These are phyloP conservation scores for Gadus chalcogrammus DNA, from an alignment of 2,113 vertebrate species.

Conservation along the genomic window DNA sequence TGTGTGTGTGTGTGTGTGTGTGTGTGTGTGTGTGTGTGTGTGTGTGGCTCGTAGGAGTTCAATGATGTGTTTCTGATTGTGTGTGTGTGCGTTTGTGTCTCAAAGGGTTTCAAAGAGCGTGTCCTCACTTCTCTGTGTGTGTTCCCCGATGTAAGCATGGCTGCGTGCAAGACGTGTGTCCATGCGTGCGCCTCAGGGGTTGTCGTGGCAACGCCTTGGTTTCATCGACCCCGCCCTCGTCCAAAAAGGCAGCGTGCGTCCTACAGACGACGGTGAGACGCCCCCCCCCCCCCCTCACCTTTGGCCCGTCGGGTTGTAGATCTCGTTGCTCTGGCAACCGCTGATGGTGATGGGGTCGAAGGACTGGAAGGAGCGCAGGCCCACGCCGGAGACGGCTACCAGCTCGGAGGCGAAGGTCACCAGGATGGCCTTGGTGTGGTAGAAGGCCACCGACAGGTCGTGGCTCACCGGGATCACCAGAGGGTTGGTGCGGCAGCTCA, in stretches of 20 bases:
- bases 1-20: neutral
- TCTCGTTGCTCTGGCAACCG: constrained; percentile 96
- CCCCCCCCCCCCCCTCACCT: constrained; percentile 77
- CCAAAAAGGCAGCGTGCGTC: neutral
- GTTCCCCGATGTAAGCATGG: no score
- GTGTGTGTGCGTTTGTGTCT: neutral
- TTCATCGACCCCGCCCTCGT: no score
- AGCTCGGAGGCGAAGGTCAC: constrained; percentile 87
- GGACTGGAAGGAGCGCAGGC: constrained; percentile 96
- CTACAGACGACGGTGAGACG: neutral
- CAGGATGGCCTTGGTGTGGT: constrained; percentile 91
- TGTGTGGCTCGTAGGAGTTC: no score
- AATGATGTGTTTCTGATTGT: no score
- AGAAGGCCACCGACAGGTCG: constrained; percentile 96
- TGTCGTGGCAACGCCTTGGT: no score
- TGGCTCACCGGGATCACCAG: constrained; percentile 96
- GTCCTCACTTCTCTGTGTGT: no score
- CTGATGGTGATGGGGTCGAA: constrained; percentile 98
- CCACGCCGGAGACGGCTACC: constrained; percentile 95
- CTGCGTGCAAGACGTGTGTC: no score
- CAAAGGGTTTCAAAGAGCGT: no score
- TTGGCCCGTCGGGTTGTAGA: constrained; percentile 92
- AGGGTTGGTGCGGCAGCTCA: constrained; percentile 97
- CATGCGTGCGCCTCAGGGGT: no score
- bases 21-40: neutral